These are phyloP conservation scores for Heliconius himera DNA, from an alignment of 1,140 invertebrate species.

Conservation along the genomic window DNA sequence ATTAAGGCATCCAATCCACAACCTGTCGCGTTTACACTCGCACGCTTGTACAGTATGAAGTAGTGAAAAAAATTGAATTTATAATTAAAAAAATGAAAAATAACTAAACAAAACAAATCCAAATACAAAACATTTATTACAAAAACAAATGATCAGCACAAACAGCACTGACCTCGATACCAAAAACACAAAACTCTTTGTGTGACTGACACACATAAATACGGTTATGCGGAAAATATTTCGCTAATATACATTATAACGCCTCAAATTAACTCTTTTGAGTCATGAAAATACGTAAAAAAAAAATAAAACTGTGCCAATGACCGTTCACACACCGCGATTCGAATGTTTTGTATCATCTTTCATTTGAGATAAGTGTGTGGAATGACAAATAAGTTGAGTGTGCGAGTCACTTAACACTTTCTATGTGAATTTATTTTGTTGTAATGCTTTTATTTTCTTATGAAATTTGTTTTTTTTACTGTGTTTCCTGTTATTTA, in stretches of 20 bases:
- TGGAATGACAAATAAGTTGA: slow-evolving; percentile 13
- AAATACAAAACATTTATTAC: not conserved
- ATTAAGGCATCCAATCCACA: too few relatives aligned
- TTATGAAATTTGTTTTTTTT: not conserved
- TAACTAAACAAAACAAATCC: not conserved
- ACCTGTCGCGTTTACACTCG: not conserved
- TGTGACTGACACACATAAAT: slow-evolving; percentile 57
- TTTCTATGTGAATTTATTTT: slow-evolving; percentile 1
- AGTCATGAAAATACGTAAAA: slow-evolving; percentile 38
- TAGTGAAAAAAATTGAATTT: too few relatives aligned
- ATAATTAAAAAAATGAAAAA: not conserved
- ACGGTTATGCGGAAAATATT: slow-evolving; percentile 47
- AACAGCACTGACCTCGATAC: slow-evolving; percentile 47
- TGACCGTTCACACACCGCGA: slow-evolving; percentile 27
- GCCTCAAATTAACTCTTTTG: slow-evolving; percentile 43
- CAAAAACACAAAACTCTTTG: slow-evolving; percentile 47
- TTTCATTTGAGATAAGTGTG: slow-evolving; percentile 5
- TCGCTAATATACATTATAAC: slow-evolving; percentile 63
- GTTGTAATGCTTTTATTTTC: not conserved
- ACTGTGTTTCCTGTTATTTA: not conserved
- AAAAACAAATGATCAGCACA: slow-evolving; percentile 14
- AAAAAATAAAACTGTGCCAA: slow-evolving; percentile 42
- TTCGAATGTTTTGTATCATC: slow-evolving; percentile 27
- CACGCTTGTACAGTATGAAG: too few relatives aligned
- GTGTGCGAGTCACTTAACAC: not conserved